Evolutionary conservation across 2,888 invertebrate genomes (phyloP).

Genomic region (Lasioglossum lativentre): DNA sequence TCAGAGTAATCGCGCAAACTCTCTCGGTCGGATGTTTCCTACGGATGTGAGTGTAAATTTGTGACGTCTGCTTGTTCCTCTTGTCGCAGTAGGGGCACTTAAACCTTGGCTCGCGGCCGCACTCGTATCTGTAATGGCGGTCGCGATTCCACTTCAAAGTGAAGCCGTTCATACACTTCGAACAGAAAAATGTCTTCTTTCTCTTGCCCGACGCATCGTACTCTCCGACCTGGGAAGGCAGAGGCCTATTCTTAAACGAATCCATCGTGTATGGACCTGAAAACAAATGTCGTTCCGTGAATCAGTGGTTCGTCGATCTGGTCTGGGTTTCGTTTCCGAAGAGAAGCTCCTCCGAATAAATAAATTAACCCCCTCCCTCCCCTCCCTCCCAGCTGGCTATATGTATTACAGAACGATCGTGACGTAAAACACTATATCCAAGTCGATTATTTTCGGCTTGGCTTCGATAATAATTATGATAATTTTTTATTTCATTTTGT

Average conservation of each 20-base stretch:
- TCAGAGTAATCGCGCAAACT: background rate
- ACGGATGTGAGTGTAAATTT: background rate
- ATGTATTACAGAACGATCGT: too few relatives aligned
- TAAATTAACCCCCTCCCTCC: too few relatives aligned
- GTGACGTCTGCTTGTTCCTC: slow-evolving; percentile 7
- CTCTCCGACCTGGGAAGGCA: background rate
- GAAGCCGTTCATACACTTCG: background rate
- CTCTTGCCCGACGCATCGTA: background rate
- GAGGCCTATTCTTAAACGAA: background rate
- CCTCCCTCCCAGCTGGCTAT: too few relatives aligned
- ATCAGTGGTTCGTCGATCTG: background rate
- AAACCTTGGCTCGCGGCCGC: background rate
- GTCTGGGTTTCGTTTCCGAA: background rate
- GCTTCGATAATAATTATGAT: too few relatives aligned
- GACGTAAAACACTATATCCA: too few relatives aligned
- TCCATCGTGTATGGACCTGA: background rate
- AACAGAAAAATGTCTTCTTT: background rate
- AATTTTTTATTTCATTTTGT: too few relatives aligned
- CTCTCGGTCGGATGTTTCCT: background rate
- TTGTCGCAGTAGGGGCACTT: slow-evolving; percentile 2
- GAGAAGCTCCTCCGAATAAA: background rate
- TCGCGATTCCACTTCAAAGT: background rate
- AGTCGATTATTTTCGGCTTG: too few relatives aligned
- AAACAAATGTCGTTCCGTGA: background rate
- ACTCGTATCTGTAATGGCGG: background rate